Conservation (phyloP, 2,797 vertebrate species). For the Staurois parvus region DNA sequence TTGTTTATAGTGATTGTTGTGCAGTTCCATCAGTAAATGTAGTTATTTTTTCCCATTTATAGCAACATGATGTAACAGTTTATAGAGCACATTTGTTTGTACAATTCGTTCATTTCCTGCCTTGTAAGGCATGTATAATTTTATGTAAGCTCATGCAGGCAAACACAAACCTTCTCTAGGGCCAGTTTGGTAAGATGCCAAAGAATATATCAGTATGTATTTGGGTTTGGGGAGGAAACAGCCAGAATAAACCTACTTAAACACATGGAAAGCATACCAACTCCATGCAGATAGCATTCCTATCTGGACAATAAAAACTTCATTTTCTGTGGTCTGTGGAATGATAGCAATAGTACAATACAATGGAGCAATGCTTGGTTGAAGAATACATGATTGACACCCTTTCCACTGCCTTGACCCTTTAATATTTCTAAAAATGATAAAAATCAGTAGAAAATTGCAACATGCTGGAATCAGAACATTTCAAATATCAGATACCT, state of each 20-base stretch:
- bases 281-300: neutral
- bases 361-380: neutral
- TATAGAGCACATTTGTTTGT: too few relatives aligned
- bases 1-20: too few relatives aligned
- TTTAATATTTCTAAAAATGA: neutral
- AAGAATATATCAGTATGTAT: neutral
- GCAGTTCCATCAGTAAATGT: too few relatives aligned
- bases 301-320: neutral
- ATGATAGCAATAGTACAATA: neutral
- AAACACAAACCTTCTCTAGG: too few relatives aligned
- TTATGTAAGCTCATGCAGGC: neutral
- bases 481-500: neutral
- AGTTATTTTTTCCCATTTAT: too few relatives aligned
- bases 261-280: neutral
- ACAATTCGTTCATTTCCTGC: too few relatives aligned
- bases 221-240: neutral
- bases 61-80: too few relatives aligned
- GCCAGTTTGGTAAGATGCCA: neutral
- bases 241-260: neutral
- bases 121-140: neutral
- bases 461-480: neutral
- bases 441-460: neutral
- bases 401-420: too few relatives aligned
- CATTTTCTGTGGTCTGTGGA: neutral
- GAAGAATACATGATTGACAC: neutral